These are phyloP conservation scores for Ochlodes sylvanus DNA, from an alignment of 2,888 invertebrate species.

Conservation along the genomic window DNA sequence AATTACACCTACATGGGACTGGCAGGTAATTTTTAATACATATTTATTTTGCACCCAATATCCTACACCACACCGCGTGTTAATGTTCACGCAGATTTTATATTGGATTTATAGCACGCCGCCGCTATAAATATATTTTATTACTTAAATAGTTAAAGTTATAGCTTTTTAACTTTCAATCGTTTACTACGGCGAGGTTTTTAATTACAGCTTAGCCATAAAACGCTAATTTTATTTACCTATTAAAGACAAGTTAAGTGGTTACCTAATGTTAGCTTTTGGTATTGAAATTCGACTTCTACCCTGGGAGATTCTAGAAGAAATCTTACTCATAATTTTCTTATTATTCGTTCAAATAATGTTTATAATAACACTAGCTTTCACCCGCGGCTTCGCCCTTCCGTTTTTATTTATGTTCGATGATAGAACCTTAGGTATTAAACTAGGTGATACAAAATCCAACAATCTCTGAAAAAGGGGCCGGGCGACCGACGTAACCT, in stretches of 20 bases:
- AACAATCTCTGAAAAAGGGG: too few relatives aligned
- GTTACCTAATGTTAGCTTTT: too few relatives aligned
- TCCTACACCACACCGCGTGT: conserved; percentile 51
- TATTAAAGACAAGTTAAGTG: not conserved
- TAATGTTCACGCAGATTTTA: conserved; percentile 60
- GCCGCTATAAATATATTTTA: conserved; percentile 43
- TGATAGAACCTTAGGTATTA: too few relatives aligned
- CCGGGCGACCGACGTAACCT: too few relatives aligned
- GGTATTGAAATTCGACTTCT: too few relatives aligned
- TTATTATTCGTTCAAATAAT: too few relatives aligned
- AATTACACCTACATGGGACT: not conserved
- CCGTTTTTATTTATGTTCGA: too few relatives aligned
- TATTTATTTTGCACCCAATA: conserved; percentile 70
- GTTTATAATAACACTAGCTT: too few relatives aligned
- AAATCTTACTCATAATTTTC: too few relatives aligned
- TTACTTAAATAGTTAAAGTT: conserved; percentile 27
- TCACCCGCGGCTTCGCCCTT: too few relatives aligned
- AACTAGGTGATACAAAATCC: too few relatives aligned
- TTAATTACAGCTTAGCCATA: conserved; percentile 10
- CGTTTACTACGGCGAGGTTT: not conserved
- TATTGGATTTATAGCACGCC: conserved; percentile 63
- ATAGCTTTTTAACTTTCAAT: conserved; percentile 19
- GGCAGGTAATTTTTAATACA: conserved; percentile 75
- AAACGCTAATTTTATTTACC: conserved; percentile 1
- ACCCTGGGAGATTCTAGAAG: too few relatives aligned